A percentile compares a stretch with the other conserved stretches of the same genome.
phyloP scores from a whole-genome alignment of 2,888 invertebrate genomes.

The Hyalella azteca region DNA sequence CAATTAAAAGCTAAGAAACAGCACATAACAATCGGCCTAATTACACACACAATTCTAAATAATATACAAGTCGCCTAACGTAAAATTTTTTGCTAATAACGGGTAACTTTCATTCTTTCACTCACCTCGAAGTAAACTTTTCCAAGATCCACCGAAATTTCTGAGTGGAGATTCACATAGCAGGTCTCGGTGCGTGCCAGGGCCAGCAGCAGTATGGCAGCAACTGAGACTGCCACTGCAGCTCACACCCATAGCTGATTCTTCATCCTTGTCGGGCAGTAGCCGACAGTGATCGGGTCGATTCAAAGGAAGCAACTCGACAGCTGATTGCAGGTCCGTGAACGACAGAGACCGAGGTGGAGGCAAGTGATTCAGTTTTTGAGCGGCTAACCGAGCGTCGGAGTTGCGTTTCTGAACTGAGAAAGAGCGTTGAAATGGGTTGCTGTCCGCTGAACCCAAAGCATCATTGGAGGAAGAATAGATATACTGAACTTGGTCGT shows the following conservation, averaged over 20 bases:
- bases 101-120: background rate
- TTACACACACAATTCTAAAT: too few relatives aligned
- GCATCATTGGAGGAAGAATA: background rate
- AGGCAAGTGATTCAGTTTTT: slow-evolving; percentile 2
- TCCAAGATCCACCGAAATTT: slow-evolving; percentile 52
- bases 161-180: slow-evolving; percentile 29
- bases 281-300: background rate
- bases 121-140: slow-evolving; percentile 51
- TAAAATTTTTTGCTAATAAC: too few relatives aligned
- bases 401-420: slow-evolving; percentile 25
- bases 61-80: too few relatives aligned
- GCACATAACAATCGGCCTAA: too few relatives aligned
- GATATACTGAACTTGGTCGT: background rate
- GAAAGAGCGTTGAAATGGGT: slow-evolving; percentile 27
- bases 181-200: background rate
- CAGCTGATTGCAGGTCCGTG: slow-evolving; percentile 53
- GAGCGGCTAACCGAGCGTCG: background rate
- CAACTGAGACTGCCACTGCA: background rate
- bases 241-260: background rate
- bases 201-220: background rate
- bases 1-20: too few relatives aligned
- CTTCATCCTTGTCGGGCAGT: background rate
- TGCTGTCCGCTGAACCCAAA: background rate
- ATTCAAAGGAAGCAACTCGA: slow-evolving; percentile 39
- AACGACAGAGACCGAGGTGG: slow-evolving; percentile 46